Conservation (phyloP, 2,797 vertebrate species). For the Sebastolobus alascanus region DNA sequence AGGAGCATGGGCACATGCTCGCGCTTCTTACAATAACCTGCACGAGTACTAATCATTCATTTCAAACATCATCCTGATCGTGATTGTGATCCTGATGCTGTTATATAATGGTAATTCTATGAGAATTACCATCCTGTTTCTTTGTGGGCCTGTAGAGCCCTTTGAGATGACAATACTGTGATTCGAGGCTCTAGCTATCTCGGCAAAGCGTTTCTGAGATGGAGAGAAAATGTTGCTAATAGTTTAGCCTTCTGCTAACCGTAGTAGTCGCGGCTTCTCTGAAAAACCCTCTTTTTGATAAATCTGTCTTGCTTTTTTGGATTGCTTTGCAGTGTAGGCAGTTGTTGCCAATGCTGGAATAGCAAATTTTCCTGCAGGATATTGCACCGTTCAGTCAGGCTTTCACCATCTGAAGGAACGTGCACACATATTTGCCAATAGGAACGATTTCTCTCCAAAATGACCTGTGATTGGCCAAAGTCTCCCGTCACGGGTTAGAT, state of each 20-base stretch:
- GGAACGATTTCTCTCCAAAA: not conserved
- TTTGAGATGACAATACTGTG: not conserved
- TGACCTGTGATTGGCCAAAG: not conserved
- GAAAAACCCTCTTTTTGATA: not conserved
- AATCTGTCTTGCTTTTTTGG: not conserved
- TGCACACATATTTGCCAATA: not conserved
- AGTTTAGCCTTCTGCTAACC: not conserved
- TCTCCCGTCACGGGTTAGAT: not conserved
- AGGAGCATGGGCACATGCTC: too few relatives aligned
- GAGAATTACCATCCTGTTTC: too few relatives aligned
- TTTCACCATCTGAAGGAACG: not conserved
- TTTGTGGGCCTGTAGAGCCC: not conserved
- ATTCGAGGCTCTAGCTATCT: not conserved
- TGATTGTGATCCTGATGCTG: too few relatives aligned
- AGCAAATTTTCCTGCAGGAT: not conserved
- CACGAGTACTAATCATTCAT: too few relatives aligned
- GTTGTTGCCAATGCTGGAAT: not conserved
- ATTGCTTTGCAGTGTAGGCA: not conserved
- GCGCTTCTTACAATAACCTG: too few relatives aligned
- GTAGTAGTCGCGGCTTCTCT: not conserved
- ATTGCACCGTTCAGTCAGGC: not conserved
- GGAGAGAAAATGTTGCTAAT: not conserved
- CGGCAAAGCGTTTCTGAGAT: not conserved
- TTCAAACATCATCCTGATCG: too few relatives aligned
- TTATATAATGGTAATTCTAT: too few relatives aligned